Conservation (phyloP, 37 sponge, comb jelly and placozoan genomes). For the Ephydatia muelleri region DNA sequence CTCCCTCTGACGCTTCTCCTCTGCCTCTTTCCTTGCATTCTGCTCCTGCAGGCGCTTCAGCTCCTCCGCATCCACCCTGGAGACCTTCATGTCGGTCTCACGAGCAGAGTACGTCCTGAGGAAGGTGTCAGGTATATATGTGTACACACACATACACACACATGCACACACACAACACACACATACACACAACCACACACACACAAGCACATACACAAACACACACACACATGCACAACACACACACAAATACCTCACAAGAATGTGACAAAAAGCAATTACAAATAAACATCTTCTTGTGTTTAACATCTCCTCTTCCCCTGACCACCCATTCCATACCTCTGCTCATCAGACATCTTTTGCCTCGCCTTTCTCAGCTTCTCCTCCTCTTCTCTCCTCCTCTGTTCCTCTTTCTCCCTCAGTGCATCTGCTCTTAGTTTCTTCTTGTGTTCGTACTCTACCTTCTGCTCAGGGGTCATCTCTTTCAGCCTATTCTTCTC, state of each 20-base stretch:
- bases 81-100: slow-evolving; percentile 27
- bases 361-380: slow-evolving; percentile 24
- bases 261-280: too few species aligned
- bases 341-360: slow-evolving; percentile 35
- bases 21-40: slow-evolving; percentile 24
- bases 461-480: slow-evolving; percentile 49
- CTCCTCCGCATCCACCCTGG: slow-evolving; percentile 28
- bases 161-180: background rate
- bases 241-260: too few species aligned
- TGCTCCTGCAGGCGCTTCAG: slow-evolving; percentile 17
- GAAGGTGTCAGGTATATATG: background rate
- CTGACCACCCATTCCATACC: too few species aligned
- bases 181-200: background rate
- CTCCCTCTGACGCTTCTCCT: slow-evolving; percentile 27
- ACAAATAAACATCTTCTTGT: background rate
- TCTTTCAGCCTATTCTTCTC: slow-evolving; percentile 57
- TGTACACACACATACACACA: background rate
- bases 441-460: slow-evolving; percentile 54
- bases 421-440: slow-evolving; percentile 10
- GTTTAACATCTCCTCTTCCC: too few species aligned
- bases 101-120: slow-evolving; percentile 18
- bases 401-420: slow-evolving; percentile 49
- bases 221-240: too few species aligned
- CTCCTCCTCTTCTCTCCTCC: slow-evolving; percentile 51
- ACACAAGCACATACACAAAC: background rate